Percentiles rank a stretch among this genome's conserved stretches.
These are phyloP conservation scores for Acanthosepion esculentum DNA, from an alignment of 2,888 invertebrate species.

Conservation along the genomic window DNA sequence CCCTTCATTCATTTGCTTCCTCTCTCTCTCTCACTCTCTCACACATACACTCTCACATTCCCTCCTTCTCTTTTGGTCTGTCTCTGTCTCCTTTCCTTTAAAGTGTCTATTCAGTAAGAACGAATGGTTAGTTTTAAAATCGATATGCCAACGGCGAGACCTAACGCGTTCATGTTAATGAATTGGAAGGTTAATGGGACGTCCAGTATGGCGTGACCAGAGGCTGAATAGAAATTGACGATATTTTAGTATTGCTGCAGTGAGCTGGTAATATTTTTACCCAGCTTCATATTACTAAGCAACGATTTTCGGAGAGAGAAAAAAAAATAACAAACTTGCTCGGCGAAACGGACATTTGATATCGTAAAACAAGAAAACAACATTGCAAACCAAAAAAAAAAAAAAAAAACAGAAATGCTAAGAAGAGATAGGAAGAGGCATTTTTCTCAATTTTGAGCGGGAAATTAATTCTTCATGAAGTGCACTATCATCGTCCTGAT, in stretches of 20 bases:
- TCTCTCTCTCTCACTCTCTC: background rate
- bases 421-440: background rate
- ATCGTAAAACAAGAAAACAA: too few species aligned
- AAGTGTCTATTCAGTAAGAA: background rate
- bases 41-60: background rate
- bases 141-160: background rate
- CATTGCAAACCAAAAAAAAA: background rate
- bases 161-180: background rate
- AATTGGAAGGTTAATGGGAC: slow-evolving; percentile 14
- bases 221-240: too few species aligned
- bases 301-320: too few species aligned
- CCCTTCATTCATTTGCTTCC: background rate
- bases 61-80: background rate
- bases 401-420: background rate
- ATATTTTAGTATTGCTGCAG: too few species aligned
- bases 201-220: too few species aligned
- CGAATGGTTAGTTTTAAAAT: background rate
- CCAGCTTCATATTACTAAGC: too few species aligned
- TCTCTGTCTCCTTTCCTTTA: background rate
- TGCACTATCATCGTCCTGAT: background rate
- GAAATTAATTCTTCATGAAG: background rate
- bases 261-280: too few species aligned
- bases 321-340: background rate
- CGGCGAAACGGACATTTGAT: too few species aligned
- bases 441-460: background rate